Evolutionary conservation across 2,797 vertebrate genomes (phyloP).

Genomic region (Crocidura indochinensis): DNA sequence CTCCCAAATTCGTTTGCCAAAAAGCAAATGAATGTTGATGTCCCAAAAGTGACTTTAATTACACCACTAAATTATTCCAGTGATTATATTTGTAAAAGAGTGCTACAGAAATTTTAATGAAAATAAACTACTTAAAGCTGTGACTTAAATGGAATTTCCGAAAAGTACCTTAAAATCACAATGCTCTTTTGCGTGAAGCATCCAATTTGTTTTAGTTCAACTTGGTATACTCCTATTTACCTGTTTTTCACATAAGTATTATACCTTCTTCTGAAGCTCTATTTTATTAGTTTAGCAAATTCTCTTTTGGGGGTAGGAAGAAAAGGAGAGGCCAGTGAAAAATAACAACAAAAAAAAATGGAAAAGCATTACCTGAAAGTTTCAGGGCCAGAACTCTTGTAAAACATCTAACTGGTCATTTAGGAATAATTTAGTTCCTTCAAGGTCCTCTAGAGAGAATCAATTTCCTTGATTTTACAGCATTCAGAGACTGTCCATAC

Average conservation of each 20-base stretch:
- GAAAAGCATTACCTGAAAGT: background rate
- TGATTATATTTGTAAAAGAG: conserved; percentile 67
- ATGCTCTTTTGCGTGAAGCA: background rate
- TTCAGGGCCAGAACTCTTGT: background rate
- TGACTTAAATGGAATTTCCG: background rate
- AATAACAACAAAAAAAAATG: background rate
- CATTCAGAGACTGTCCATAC: background rate
- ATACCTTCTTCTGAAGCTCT: background rate
- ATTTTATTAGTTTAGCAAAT: conserved; percentile 23
- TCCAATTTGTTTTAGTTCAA: background rate
- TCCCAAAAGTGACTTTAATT: conserved; percentile 68
- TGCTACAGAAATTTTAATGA: conserved; percentile 28
- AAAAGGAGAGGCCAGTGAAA: background rate
- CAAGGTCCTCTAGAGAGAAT: background rate
- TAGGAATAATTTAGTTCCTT: background rate
- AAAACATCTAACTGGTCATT: background rate
- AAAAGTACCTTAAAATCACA: conserved; percentile 28
- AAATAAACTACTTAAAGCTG: conserved; percentile 22
- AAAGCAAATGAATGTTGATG: conserved; percentile 66
- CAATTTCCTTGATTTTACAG: background rate
- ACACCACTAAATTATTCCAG: conserved; percentile 53
- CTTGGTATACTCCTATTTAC: background rate
- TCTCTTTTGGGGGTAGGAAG: background rate
- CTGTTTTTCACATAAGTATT: background rate
- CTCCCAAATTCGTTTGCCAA: conserved; percentile 34